Conservation (phyloP, 2,888 invertebrate species). For the Silvanus unidentatus region DNA sequence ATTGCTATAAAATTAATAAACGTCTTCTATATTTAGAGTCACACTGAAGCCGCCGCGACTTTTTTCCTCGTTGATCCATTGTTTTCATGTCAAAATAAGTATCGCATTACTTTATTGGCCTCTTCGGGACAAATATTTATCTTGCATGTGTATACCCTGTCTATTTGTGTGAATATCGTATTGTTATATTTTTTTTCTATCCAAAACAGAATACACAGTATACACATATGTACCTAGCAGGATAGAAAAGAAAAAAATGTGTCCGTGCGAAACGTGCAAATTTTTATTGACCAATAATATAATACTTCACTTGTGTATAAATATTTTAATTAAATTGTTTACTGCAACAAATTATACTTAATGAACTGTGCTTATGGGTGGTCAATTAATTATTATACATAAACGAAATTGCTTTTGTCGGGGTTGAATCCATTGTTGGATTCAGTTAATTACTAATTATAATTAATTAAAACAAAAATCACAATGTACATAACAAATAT, state of each 20-base stretch:
- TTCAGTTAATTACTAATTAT: no score
- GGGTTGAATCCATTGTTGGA: not conserved
- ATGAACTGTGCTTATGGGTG: conserved; percentile 21
- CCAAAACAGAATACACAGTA: no score
- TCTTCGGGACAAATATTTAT: conserved; percentile 12
- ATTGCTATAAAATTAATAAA: no score
- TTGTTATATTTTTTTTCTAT: not conserved
- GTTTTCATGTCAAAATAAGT: conserved; percentile 12
- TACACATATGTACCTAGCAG: no score
- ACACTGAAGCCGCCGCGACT: no score
- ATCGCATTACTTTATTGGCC: conserved; percentile 12
- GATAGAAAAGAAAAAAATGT: no score
- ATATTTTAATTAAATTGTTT: conserved; percentile 22
- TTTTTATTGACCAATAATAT: no score
- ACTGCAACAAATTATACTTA: conserved; percentile 22
- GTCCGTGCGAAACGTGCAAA: no score
- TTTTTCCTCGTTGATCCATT: conserved; percentile 1
- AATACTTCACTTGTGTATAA: no score
- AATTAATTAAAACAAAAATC: no score
- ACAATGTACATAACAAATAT: no score
- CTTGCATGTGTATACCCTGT: not conserved
- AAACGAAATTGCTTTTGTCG: conserved; percentile 7
- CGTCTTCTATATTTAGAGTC: no score
- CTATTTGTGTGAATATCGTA: not conserved
- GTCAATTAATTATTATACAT: conserved; percentile 17